phyloP scores from a whole-genome alignment of 2,888 invertebrate genomes.

The Dromius quadrimaculatus region DNA sequence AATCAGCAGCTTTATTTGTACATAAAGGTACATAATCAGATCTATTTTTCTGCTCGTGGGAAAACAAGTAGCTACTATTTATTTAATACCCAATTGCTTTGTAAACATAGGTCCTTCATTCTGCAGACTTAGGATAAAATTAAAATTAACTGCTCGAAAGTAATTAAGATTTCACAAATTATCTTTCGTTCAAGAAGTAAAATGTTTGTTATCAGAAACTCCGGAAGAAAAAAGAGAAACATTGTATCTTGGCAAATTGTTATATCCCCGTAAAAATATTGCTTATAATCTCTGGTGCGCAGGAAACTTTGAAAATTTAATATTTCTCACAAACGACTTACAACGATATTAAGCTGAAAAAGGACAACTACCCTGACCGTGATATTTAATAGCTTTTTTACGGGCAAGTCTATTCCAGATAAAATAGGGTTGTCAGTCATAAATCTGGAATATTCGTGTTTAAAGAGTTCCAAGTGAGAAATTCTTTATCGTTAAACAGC shows the following conservation, averaged over 20 bases:
- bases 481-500: conserved; percentile 31
- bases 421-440: conserved; percentile 26
- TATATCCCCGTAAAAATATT: conserved; percentile 44
- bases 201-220: conserved; percentile 6
- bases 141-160: conserved; percentile 39
- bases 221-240: conserved; percentile 23
- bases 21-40: no score
- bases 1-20: no score
- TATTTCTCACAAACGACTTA: conserved; percentile 44
- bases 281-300: conserved; percentile 41
- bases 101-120: no score
- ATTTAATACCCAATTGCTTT: no score
- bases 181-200: conserved; percentile 32
- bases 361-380: conserved; percentile 41
- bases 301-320: conserved; percentile 44
- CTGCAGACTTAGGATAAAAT: conserved; percentile 14
- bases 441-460: conserved; percentile 34
- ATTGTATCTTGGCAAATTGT: conserved; percentile 42
- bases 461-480: conserved; percentile 25
- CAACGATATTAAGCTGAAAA: conserved; percentile 44
- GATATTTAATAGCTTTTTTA: conserved; percentile 47
- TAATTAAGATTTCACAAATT: conserved; percentile 44
- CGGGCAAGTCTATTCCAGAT: conserved; percentile 46
- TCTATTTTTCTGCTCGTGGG: no score
- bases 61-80: no score